Conservation (phyloP, 2,797 vertebrate genomes). For the Mareca penelope region DNA sequence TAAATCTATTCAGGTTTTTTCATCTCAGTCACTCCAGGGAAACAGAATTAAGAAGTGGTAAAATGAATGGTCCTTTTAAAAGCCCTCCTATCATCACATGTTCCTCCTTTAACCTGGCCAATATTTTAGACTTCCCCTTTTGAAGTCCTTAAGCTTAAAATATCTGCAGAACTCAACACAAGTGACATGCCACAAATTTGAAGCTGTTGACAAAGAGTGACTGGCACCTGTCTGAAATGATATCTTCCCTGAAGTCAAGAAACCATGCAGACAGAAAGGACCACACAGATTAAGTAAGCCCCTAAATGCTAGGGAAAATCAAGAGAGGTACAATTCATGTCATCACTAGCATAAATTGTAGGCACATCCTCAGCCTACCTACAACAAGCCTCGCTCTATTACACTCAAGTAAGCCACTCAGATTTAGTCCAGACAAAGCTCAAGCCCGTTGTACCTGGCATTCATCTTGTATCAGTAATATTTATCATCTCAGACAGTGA, state of each 20-base stretch:
- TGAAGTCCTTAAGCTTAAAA: not conserved
- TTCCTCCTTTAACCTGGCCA: not conserved
- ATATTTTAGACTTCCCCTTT: not conserved
- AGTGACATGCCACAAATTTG: not conserved
- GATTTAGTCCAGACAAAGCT: not conserved
- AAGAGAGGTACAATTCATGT: not conserved
- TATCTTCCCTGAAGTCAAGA: not conserved
- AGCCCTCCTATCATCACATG: not conserved
- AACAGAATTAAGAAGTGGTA: not conserved
- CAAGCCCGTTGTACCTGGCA: not conserved
- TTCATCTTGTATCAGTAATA: not conserved
- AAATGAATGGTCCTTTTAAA: not conserved
- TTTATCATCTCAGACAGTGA: not conserved
- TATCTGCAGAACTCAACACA: not conserved
- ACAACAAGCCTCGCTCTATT: not conserved
- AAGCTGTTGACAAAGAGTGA: not conserved
- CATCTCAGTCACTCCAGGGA: not conserved
- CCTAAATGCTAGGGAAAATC: not conserved
- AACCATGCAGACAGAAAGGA: not conserved
- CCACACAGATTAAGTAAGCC: not conserved
- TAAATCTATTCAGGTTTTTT: slow-evolving; percentile 18
- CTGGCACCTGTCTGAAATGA: not conserved
- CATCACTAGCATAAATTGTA: not conserved
- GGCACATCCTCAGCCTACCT: not conserved
- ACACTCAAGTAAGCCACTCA: not conserved